Conservation (phyloP, 2,888 invertebrate species). For the Syritta pipiens region DNA sequence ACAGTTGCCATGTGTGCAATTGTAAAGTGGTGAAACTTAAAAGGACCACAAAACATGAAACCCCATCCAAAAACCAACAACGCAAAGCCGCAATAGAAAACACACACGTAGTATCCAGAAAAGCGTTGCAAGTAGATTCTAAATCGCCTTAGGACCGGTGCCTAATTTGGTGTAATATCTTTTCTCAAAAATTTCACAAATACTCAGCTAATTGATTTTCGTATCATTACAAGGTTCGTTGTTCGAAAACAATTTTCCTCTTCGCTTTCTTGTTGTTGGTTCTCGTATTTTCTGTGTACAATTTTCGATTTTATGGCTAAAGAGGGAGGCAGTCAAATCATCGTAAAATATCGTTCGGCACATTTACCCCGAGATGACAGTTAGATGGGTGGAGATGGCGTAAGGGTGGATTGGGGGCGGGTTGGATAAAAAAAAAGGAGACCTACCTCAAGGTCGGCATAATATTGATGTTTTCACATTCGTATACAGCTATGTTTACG, state of each 20-base stretch:
- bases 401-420: not conserved
- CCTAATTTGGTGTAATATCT: conserved; percentile 22
- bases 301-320: conserved; percentile 26
- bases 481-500: conserved; percentile 29
- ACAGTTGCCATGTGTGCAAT: no score
- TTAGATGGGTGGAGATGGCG: not conserved
- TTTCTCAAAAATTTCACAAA: conserved; percentile 6
- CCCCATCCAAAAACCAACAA: no score
- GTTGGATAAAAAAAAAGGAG: no score
- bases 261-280: not conserved
- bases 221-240: conserved; percentile 18
- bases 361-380: conserved; percentile 35
- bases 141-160: conserved; percentile 1
- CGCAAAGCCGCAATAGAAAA: no score
- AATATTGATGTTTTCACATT: conserved; percentile 32
- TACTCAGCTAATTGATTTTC: conserved; percentile 49
- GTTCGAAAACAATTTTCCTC: not conserved
- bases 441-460: conserved; percentile 27
- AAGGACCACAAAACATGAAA: no score
- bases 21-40: no score
- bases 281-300: not conserved
- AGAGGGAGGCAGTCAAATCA: conserved; percentile 40
- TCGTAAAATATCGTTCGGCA: conserved; percentile 46
- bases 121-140: no score
- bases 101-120: no score